A percentile compares a stretch with the other conserved stretches of the same genome.
phyloP scores from a whole-genome alignment of 2,113 vertebrate genomes.

The Fregata magnificens region DNA sequence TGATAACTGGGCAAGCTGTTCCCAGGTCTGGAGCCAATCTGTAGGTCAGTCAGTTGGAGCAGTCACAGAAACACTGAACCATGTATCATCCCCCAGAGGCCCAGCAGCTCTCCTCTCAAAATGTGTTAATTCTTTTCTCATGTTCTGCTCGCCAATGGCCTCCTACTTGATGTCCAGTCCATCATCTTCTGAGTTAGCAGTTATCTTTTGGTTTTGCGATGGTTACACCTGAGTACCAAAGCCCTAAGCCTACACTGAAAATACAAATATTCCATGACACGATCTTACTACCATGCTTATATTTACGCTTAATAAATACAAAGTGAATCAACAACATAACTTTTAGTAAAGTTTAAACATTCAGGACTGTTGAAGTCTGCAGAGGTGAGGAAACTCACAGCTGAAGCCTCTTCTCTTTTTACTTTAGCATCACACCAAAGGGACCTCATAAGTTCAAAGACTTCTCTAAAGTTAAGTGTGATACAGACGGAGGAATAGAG shows the following conservation, averaged over 20 bases:
- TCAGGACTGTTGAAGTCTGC: neutral
- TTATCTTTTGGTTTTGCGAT: neutral
- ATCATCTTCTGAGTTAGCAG: neutral
- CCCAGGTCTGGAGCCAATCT: slow-evolving; percentile 11
- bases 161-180: neutral
- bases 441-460: neutral
- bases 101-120: neutral
- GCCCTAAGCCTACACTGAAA: neutral
- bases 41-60: slow-evolving; percentile 15
- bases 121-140: slow-evolving; percentile 13
- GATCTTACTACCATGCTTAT: neutral
- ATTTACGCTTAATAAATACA: neutral
- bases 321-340: neutral
- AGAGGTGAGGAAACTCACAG: neutral
- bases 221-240: neutral
- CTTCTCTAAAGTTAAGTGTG: neutral
- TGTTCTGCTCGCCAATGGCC: neutral
- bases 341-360: neutral
- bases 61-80: slow-evolving; percentile 34
- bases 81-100: neutral
- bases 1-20: slow-evolving; percentile 16
- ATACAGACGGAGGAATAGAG: neutral
- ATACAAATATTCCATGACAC: neutral
- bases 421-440: neutral
- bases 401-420: neutral